Base-by-base conservation (phyloP, 2,797 vertebrate genomes). In the Brotogeris chrysoptera region DNA sequence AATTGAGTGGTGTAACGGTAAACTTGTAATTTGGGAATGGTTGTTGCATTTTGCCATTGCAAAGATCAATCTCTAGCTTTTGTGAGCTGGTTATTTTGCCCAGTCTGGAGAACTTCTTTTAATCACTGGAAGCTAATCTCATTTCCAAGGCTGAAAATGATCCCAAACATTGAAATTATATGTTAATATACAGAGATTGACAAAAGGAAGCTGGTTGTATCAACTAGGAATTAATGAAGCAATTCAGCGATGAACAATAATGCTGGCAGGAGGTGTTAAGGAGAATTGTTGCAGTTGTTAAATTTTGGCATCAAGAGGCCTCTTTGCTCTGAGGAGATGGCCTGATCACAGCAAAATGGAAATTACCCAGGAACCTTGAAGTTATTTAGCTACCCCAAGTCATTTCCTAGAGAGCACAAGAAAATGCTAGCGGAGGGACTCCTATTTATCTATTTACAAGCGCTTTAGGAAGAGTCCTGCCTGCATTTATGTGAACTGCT, bases 151-250 rank as follows among this genome's bases (percentile, higher is more conserved):
- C 82, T 91, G 93, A 80, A 93, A 95, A 93, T 5, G 65, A 61
- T 83, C 90, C 93, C 87, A 96, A 95, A 95, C 96, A 93, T 95
- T 95, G 93, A 95, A 96, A 96, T 96, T 93, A 96, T 92, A 96
- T 96, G 96, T 93, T 96, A 96, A 96, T 96, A 90, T 80, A 83
- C 76, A 5, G 30, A 92, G 96, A 96, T 90, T 96, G 96, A 96
- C 95, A 96, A 96, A 96, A 74, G 76, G 91, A 95, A 95, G 82
- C 93, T 83, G 93, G 85, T 96, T 92, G 69, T 95, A 96, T 96
- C 63, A 87, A 95, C 93, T 94, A 60, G 90, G 95, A 96, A 96
- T 96, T 96, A 96, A 96, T 95, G 96, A 95, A 96, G 94, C 95
- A 83, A 95, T 96, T 96, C 93, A 95, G 80, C 25, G 5, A 68